Conservation (phyloP, 23 tunicate genomes). For the Trididemnum miniatum region DNA sequence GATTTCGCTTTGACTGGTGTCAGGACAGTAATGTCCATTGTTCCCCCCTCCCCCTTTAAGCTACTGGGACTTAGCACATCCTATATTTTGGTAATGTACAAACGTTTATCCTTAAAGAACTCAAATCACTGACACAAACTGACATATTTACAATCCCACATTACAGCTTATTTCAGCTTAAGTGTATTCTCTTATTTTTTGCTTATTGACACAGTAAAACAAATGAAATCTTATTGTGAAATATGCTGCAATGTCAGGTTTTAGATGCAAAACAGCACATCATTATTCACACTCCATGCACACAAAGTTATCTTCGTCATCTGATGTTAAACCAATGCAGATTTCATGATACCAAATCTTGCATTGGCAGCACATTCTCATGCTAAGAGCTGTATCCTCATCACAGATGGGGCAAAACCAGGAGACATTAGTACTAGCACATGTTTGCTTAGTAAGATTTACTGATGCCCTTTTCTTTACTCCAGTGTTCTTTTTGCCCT, state of each 20-base stretch:
- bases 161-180: neutral
- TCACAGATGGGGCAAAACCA: constrained; percentile 35
- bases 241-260: neutral
- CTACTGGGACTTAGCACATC: neutral
- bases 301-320: constrained; percentile 28
- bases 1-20: neutral
- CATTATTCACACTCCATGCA: constrained; percentile 18
- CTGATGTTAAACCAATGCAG: constrained; percentile 25
- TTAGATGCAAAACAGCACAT: neutral
- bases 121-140: neutral
- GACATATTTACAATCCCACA: neutral
- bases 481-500: constrained; percentile 1
- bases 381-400: constrained; percentile 2
- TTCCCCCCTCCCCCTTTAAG: neutral
- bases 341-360: constrained; percentile 26
- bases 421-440: constrained; percentile 8
- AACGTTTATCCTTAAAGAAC: neutral
- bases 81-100: neutral
- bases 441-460: neutral
- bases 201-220: neutral
- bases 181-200: neutral
- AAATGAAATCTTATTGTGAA: neutral
- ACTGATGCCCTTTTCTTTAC: neutral
- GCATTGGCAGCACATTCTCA: constrained; percentile 16
- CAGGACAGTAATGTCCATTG: neutral